Evolutionary conservation across 2,113 vertebrate species (phyloP), one percentile per base, ranked within the genome.

Genomic region (Otocyon megalotis): DNA sequence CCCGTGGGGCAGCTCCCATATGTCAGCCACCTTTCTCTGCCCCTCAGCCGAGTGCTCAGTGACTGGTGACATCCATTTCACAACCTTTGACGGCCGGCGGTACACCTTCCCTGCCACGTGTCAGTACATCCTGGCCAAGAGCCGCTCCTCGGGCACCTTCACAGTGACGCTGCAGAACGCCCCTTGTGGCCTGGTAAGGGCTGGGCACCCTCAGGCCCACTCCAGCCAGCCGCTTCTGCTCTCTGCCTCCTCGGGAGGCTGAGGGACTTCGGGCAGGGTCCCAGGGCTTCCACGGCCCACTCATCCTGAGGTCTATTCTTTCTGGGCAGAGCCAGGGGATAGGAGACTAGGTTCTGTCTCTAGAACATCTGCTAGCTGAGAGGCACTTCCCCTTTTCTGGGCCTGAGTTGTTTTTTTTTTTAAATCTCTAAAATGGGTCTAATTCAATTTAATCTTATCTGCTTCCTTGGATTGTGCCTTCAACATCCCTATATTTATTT

Each of bases 101-200:
- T 99, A 99, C 98, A 99, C 99, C 20, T 99, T 99, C 94, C 99
- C 99, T 22, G 99, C 99, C 81, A 98, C 99, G 0, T 99, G 99
- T 93, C 99, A 99, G 54, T 99, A 99, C 6, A 99, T 99, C 93
- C 98, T 99, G 86, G 99, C 99, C 62, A 99, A 99, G 97, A 99
- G 99, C 92, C 99, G 95, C 69, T 98, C 90, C 0, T 99, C 99
- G 0, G 99, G 99, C 43, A 98, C 87, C 28, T 99, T 99, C 97
- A 99, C 99, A 0, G 93, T 99, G 98, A 99, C 99, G 48, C 76
- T 99, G 97, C 99, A 99, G 98, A 99, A 99, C 5, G 97, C 99
- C 79, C 99, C 99, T 0, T 99, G 99, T 98, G 99, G 99, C 94
- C 98, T 99, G 95, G 99, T 99, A 96, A 99, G 98, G 5, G 6